Base-by-base conservation (phyloP, 2,797 vertebrate genomes). In the Miichthys miiuy region DNA sequence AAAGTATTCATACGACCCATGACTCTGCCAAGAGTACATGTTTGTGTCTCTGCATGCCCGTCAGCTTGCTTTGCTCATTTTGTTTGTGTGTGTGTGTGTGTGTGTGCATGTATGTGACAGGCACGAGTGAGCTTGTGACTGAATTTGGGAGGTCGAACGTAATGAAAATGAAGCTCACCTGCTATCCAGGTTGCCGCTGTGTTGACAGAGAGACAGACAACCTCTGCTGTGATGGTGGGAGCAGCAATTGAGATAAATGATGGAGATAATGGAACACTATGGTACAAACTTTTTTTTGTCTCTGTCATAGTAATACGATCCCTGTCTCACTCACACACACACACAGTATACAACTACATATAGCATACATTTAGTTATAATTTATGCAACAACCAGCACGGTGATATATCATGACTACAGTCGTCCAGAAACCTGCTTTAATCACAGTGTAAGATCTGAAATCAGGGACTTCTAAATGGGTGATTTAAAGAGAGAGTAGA, bases 81-180 rank as follows among this genome's bases (percentile, higher is more conserved):
- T 38, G 34, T 38, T 9, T 38, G 34, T 38, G 8, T 38, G 2
- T 38, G 34, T 71, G 61, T 80, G 27, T 48, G 41, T 62, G 62
- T 61, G 20, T 41, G 38, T 6, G 25, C 52, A 14, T 77, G 50
- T 23, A 55, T 68, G 47, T 48, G 72, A 68, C 51, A 56, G 44
- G 30, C 46, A 44, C 34, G 11, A 14, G 62, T 21, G 50, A 41
- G 68, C 4, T 12, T n/a, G 6, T n/a, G 67, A 65, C 68, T 73
- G 51, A 65, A 68, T 64, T n/a, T 50, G 30, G 48, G 64, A 73
- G 77, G 77, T 66, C 10, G 48, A 21, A 30, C 4, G 0, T 70
- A 72, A 85, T 82, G 80, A 69, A 78, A 65, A 65, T 21, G 69
- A 23, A 1, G 82, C 46, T 75, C 67, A 63, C 78, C 72, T 65